Conservation (phyloP, 2,113 vertebrate genomes). For the Prunella fulvescens region DNA sequence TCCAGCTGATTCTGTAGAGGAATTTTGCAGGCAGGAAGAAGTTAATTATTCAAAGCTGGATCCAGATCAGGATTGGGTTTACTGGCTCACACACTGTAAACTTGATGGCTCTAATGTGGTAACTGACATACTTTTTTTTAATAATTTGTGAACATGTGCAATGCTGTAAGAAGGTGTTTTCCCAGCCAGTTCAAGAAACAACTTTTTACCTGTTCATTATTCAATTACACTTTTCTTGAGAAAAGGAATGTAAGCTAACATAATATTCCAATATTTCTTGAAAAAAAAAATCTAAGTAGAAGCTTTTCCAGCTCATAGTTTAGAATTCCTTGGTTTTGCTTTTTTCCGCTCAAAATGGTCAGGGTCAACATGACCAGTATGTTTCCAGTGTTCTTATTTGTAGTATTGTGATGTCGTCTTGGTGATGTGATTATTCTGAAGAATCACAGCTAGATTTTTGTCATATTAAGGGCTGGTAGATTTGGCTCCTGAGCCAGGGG, state of each 20-base stretch:
- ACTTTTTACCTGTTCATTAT: background rate
- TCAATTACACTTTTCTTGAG: background rate
- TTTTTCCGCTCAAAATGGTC: background rate
- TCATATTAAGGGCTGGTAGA: background rate
- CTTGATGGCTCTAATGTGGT: background rate
- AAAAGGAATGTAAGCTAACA: background rate
- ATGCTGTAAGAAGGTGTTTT: background rate
- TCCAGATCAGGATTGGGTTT: background rate
- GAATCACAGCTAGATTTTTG: background rate
- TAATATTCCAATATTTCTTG: background rate
- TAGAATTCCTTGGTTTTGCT: background rate
- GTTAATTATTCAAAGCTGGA: background rate
- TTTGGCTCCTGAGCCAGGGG: background rate
- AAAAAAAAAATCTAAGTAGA: background rate
- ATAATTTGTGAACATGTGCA: background rate
- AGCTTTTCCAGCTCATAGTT: background rate
- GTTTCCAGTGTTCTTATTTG: background rate
- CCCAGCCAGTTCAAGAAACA: background rate
- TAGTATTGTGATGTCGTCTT: background rate
- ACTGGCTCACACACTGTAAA: background rate
- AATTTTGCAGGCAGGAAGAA: slow-evolving; percentile 13
- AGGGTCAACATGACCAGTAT: background rate
- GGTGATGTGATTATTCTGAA: background rate
- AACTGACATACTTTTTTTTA: background rate
- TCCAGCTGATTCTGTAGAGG: background rate